These are phyloP conservation scores for Eidolon dupreanum DNA, from an alignment of 2,797 vertebrate genomes.

Conservation along the genomic window DNA sequence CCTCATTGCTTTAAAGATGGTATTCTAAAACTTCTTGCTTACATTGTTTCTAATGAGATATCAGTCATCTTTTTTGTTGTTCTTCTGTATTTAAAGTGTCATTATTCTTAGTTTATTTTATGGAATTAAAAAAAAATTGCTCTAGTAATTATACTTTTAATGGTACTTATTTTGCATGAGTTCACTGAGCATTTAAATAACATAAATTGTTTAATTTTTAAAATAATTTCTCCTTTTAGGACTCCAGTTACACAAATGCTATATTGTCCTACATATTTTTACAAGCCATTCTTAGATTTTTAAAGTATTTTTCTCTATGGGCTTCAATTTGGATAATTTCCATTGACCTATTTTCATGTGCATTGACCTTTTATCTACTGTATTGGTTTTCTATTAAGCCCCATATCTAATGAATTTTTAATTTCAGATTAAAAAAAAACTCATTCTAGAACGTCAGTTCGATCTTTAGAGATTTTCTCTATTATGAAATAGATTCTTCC, in stretches of 20 bases:
- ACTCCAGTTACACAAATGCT: not conserved
- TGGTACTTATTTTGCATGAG: not conserved
- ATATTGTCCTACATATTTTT: not conserved
- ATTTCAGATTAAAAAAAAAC: not conserved
- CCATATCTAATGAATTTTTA: not conserved
- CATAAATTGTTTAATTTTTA: not conserved
- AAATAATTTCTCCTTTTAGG: not conserved
- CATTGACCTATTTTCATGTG: not conserved
- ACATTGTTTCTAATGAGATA: constrained; percentile 22
- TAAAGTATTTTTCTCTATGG: not conserved
- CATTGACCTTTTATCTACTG: not conserved
- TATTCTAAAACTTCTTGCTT: not conserved
- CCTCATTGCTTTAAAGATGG: not conserved
- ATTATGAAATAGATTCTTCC: not conserved
- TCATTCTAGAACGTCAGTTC: not conserved
- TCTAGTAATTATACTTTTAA: not conserved
- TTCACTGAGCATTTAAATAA: constrained; percentile 23
- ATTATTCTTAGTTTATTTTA: not conserved
- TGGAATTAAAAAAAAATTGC: not conserved
- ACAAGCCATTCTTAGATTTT: not conserved
- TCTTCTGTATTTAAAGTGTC: constrained; percentile 10
- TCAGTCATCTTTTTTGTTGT: not conserved
- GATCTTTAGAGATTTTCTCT: not conserved
- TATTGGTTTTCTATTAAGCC: not conserved
- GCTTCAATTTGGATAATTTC: not conserved